Conservation (phyloP, 2,113 vertebrate genomes). For the Globicephala melas region DNA sequence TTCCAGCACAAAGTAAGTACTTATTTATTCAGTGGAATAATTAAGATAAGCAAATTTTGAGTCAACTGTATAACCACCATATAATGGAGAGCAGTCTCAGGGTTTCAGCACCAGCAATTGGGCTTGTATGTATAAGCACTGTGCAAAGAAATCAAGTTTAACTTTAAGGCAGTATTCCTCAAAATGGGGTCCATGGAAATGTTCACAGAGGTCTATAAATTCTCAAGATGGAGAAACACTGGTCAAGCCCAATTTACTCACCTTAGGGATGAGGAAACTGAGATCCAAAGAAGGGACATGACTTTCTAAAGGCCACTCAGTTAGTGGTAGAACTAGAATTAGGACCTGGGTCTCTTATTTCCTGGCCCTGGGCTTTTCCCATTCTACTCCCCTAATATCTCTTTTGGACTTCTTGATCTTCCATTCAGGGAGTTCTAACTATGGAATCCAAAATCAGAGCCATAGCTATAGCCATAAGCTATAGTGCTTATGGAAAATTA, state of each 20-base stretch:
- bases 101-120: not conserved
- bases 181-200: not conserved
- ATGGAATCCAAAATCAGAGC: not conserved
- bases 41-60: not conserved
- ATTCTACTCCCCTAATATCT: not conserved
- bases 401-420: not conserved
- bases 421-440: not conserved
- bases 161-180: not conserved
- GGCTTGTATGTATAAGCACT: not conserved
- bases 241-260: not conserved
- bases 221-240: not conserved
- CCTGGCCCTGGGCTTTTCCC: not conserved
- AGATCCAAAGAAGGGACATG: not conserved
- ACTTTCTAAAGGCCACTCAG: not conserved
- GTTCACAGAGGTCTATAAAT: not conserved
- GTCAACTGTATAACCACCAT: not conserved
- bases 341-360: not conserved
- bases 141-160: not conserved
- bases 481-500: not conserved
- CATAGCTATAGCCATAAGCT: too few species aligned
- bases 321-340: not conserved
- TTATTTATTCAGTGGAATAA: not conserved
- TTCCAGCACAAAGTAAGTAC: not conserved
- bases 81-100: not conserved
- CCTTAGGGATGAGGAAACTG: not conserved